Conservation (phyloP, 1,140 invertebrate species). For the Meteorus sp. region DNA sequence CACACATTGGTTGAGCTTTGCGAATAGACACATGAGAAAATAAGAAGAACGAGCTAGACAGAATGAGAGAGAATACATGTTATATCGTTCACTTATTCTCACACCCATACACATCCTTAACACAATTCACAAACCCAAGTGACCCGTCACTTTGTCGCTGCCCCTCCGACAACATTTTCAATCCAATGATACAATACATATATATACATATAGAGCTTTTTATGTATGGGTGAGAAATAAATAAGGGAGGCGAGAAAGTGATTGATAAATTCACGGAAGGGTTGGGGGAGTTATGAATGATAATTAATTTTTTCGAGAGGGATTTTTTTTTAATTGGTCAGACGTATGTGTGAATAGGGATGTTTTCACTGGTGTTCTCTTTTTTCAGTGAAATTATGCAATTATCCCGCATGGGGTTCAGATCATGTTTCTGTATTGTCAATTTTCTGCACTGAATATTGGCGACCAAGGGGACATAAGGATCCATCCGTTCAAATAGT, state of each 20-base stretch:
- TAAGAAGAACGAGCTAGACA: background rate
- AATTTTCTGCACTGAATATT: too few relatives aligned
- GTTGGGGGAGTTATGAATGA: background rate
- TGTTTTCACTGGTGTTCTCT: too few relatives aligned
- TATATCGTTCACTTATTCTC: slow-evolving; percentile 1
- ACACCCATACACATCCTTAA: slow-evolving; percentile 7
- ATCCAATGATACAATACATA: background rate
- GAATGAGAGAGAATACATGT: background rate
- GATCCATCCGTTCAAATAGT: too few relatives aligned
- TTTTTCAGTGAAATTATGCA: too few relatives aligned
- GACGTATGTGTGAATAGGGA: too few relatives aligned
- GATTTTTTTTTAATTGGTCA: too few relatives aligned
- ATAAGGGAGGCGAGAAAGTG: background rate
- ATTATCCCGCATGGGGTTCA: too few relatives aligned
- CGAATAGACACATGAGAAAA: background rate
- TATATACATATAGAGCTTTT: too few relatives aligned
- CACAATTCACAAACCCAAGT: slow-evolving; percentile 12
- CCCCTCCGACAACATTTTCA: slow-evolving; percentile 7
- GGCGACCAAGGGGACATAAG: too few relatives aligned
- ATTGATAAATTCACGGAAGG: background rate
- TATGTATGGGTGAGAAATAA: too few relatives aligned
- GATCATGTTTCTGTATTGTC: too few relatives aligned
- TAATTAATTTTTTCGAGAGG: too few relatives aligned
- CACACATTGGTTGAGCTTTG: slow-evolving; percentile 27
- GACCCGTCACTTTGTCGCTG: slow-evolving; percentile 8